Percentiles rank a stretch among this genome's conserved stretches.
Conservation (phyloP, 2,113 vertebrate genomes). For the Pterocles orientalis region DNA sequence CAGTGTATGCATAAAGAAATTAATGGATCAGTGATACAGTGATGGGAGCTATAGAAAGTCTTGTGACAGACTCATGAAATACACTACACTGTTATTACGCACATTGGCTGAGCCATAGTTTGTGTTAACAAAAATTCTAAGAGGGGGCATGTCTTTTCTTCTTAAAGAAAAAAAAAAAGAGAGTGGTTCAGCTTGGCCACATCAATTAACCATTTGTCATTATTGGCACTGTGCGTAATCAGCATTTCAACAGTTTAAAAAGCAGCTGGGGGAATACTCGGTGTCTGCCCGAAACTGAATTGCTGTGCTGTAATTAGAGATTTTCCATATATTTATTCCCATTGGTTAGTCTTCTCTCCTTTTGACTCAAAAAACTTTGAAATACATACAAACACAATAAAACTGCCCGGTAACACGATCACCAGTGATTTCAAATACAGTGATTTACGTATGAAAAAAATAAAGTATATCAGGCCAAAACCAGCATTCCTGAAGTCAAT, state of each 20-base stretch:
- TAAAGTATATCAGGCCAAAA: not conserved
- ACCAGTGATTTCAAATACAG: not conserved
- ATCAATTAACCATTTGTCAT: conserved; percentile 16
- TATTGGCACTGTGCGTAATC: conserved; percentile 44
- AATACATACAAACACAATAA: not conserved
- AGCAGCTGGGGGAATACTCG: conserved; percentile 58
- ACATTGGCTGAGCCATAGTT: conserved; percentile 36
- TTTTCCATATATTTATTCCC: conserved; percentile 28
- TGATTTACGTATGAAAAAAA: not conserved
- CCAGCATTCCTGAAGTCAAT: not conserved
- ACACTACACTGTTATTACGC: conserved; percentile 7
- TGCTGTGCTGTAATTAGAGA: conserved; percentile 23
- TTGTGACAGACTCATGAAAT: conserved; percentile 44
- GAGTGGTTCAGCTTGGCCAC: conserved; percentile 3
- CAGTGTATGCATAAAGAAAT: conserved; percentile 62
- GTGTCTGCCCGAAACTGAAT: conserved; percentile 56
- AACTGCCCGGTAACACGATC: not conserved
- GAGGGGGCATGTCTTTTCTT: conserved; percentile 8
- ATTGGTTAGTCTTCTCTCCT: conserved; percentile 9
- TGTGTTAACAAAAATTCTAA: conserved; percentile 8
- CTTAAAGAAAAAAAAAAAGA: not conserved
- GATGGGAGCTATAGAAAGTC: conserved; percentile 52
- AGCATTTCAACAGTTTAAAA: conserved; percentile 48
- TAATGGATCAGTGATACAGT: conserved; percentile 61
- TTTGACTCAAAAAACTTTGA: conserved; percentile 6